Conservation (phyloP, 2,797 vertebrate genomes). For the Neosalanx taihuensis region DNA sequence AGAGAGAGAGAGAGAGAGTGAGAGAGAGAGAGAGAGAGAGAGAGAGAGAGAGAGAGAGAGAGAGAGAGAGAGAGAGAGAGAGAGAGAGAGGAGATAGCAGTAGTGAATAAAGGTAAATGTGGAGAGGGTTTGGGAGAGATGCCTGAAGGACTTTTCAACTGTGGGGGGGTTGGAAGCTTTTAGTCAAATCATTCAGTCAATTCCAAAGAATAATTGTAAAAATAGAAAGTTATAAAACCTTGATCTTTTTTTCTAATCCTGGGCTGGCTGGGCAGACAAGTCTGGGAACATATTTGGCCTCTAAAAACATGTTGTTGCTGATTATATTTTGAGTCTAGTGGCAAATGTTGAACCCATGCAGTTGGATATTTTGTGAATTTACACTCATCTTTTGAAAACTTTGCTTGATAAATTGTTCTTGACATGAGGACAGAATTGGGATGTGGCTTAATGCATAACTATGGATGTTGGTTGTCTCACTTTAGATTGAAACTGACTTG, state of each 20-base stretch:
- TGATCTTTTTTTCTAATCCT: not conserved
- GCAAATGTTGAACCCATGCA: not conserved
- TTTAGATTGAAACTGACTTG: too few relatives aligned
- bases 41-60: not conserved
- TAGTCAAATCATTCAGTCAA: not conserved
- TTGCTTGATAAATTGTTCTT: not conserved
- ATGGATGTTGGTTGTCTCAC: not conserved
- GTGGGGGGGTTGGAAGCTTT: not conserved
- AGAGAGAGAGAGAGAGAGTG: not conserved
- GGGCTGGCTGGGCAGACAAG: too few relatives aligned
- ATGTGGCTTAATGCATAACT: not conserved
- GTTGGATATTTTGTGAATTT: not conserved
- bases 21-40: not conserved
- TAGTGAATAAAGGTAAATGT: too few relatives aligned
- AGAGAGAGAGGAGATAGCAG: too few relatives aligned
- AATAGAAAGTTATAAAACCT: not conserved
- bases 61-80: not conserved
- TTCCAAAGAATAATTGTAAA: too few relatives aligned
- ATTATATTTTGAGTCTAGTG: not conserved
- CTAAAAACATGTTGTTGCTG: not conserved
- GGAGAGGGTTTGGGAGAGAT: too few relatives aligned
- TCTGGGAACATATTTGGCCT: too few relatives aligned
- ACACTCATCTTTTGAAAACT: not conserved
- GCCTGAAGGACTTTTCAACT: not conserved
- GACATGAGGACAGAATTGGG: not conserved